Conservation (phyloP, 2,113 vertebrate species). For the Hepsetus odoe region DNA sequence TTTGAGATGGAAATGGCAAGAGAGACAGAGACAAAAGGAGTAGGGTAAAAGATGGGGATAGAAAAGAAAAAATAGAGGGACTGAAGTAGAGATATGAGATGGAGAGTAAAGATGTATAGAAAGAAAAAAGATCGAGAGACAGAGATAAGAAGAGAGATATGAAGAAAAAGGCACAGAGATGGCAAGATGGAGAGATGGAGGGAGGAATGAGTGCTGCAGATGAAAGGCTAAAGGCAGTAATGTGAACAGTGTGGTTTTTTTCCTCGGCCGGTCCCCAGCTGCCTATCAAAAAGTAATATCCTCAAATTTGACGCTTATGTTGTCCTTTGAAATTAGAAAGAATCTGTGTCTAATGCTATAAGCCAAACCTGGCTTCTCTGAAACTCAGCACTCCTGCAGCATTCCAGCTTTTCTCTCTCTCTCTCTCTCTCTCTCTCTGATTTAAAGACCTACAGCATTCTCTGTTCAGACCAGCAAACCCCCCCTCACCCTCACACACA, state of each 20-base stretch:
- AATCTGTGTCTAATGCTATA: slow-evolving; percentile 78
- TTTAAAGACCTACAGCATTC: slow-evolving; percentile 66
- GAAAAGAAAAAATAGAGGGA: slow-evolving; percentile 1
- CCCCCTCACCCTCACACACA: too few species aligned
- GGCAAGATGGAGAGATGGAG: slow-evolving; percentile 22
- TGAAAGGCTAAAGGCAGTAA: slow-evolving; percentile 44
- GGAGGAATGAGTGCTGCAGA: neutral
- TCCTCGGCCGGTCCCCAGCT: slow-evolving; percentile 58
- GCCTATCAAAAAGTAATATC: slow-evolving; percentile 82
- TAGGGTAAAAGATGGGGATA: neutral
- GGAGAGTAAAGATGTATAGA: neutral
- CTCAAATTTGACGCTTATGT: slow-evolving; percentile 75
- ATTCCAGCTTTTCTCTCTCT: slow-evolving; percentile 43
- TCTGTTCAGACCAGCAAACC: slow-evolving; percentile 34
- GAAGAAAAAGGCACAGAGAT: neutral
- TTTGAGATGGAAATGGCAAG: slow-evolving; percentile 6
- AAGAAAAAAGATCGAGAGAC: neutral
- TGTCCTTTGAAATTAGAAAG: slow-evolving; percentile 78
- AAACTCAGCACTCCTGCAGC: slow-evolving; percentile 47
- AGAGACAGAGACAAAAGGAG: neutral
- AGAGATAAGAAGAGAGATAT: neutral
- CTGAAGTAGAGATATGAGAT: neutral
- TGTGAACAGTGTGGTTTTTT: slow-evolving; percentile 57
- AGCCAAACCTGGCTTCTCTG: slow-evolving; percentile 65
- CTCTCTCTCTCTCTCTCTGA: slow-evolving; percentile 52